Percentiles rank a stretch among this genome's conserved stretches.
phyloP scores from a whole-genome alignment of 53 echinoderm and acorn worm species.

The Paracentrotus lividus region DNA sequence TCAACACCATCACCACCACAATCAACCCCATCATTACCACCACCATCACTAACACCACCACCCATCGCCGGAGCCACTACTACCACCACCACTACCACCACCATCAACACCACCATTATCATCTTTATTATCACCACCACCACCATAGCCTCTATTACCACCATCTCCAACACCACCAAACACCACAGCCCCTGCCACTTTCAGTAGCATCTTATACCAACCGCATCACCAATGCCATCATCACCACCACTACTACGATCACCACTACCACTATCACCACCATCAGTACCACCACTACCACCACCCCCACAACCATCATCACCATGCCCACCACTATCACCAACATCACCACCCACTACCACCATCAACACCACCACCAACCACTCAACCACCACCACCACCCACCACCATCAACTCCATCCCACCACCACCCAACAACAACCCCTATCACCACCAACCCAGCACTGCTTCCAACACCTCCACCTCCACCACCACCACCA shows the following conservation, averaged over 20 bases:
- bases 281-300: neutral
- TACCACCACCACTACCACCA: neutral
- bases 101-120: neutral
- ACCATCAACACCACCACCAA: neutral
- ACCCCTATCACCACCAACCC: too few species aligned
- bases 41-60: neutral
- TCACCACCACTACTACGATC: neutral
- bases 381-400: neutral
- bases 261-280: neutral
- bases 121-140: neutral
- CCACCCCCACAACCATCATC: neutral
- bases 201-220: neutral
- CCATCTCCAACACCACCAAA: neutral
- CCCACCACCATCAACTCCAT: neutral
- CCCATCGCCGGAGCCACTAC: neutral
- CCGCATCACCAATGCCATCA: neutral
- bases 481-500: neutral
- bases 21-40: neutral
- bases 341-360: neutral
- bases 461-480: neutral
- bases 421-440: neutral
- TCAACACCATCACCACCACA: neutral
- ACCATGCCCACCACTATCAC: neutral
- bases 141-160: neutral
- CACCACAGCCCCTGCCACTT: neutral